phyloP scores from a whole-genome alignment of 2,113 vertebrate species.

The Phalacrocorax brasilianus region DNA sequence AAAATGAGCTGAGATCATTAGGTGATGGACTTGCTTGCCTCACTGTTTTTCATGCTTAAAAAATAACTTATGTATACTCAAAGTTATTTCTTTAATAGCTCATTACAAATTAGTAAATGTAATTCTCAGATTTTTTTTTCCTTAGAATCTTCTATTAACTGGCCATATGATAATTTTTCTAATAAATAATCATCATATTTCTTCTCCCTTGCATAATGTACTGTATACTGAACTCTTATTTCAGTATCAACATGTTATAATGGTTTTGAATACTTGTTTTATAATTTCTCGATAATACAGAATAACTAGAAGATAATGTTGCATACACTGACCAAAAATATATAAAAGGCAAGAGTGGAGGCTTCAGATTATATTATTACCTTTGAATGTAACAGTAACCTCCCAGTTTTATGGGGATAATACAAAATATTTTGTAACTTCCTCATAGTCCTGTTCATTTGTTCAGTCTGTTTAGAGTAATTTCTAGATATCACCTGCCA shows the following conservation, averaged over 20 bases:
- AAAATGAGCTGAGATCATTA: neutral
- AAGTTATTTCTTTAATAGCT: neutral
- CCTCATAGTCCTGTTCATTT: neutral
- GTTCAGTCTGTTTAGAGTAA: neutral
- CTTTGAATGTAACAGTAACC: neutral
- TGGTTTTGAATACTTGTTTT: neutral
- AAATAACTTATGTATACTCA: neutral
- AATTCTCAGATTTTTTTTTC: neutral
- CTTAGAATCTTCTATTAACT: neutral
- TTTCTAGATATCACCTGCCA: neutral
- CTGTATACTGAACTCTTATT: neutral
- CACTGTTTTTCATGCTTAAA: neutral
- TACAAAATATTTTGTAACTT: neutral
- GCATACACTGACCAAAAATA: neutral
- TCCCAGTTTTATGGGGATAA: neutral
- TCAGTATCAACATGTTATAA: neutral
- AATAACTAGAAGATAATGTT: neutral
- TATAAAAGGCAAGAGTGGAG: neutral
- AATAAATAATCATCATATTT: neutral
- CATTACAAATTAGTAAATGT: neutral
- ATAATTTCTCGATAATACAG: neutral
- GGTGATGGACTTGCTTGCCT: neutral
- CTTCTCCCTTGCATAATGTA: neutral
- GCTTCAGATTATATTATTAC: neutral
- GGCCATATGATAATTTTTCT: neutral